Base-by-base conservation (phyloP, 2,888 invertebrate genomes). In the Allygus modestus region DNA sequence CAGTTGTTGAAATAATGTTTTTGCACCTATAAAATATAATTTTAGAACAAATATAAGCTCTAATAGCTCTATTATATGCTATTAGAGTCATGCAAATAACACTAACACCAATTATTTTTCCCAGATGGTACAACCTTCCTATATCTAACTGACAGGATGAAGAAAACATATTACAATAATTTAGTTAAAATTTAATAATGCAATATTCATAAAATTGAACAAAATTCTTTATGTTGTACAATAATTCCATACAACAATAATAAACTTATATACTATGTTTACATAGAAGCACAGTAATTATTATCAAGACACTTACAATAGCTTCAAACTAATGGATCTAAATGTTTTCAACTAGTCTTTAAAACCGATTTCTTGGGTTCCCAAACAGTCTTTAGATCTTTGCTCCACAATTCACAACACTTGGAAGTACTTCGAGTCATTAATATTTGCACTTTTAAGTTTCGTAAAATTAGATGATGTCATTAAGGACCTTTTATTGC, bases 181-280 rank as follows among this genome's bases (percentile, higher is more conserved):
- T 77, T 37, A 77, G 41, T 77, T 46, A 77, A 77, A 77, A 77
- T 77, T 43, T 77, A 77, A 51, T 77, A 77, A 46, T 77, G 43
- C 51, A 46, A 51, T 77, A 51, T 77, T 77, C 77, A 77, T 77
- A 51, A 77, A 77, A 77, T 77, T 77, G 77, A 77, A 77, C 77
- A 77, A 43, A 77, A 77, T 26, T 28, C n/a, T 28, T 51, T 28
- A 51, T 77, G 46, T 51, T 51, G 46, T 77, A 77, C 46, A 77
- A 46, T 77, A 51, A 77, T 28, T 51, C 15, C 31, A 77, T 77
- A 77, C 77, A 77, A 77, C 77, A 77, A 77, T 77, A 28, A 51
- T 77, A 43, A 77, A 77, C 26, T 46, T 77, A 37, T 77, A 9
- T 43, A 77, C 77, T 77, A 77, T 77, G 77, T 77, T 46, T 77